Percentiles rank a stretch among this genome's conserved stretches.
Conservation (phyloP, 2,888 invertebrate genomes). For the Listrodromus nycthemerus region DNA sequence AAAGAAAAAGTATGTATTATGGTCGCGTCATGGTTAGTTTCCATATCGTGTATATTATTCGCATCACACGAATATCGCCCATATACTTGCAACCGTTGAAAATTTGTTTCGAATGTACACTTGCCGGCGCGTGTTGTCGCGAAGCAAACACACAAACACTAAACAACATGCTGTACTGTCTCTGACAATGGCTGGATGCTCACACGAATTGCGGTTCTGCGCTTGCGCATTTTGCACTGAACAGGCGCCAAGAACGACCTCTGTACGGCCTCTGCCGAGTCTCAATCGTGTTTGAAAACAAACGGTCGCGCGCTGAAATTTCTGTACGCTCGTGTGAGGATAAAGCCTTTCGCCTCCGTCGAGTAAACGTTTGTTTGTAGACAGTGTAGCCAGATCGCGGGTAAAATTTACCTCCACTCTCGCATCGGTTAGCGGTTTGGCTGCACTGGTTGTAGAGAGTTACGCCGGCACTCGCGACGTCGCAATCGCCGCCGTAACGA, state of each 20-base stretch:
- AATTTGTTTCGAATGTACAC: conserved; percentile 4
- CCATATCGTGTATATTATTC: conserved; percentile 45
- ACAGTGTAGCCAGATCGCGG: no score
- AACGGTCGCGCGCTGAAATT: background rate
- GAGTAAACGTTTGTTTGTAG: conserved; percentile 26
- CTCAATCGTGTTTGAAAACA: background rate
- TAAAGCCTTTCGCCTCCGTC: conserved; percentile 34
- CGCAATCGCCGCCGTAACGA: conserved; percentile 76
- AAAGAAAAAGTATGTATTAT: conserved; percentile 25
- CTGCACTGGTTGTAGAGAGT: conserved; percentile 38
- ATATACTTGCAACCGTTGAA: conserved; percentile 1
- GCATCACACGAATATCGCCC: conserved; percentile 1
- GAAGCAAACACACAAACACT: conserved; percentile 7
- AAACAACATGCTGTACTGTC: conserved; percentile 14
- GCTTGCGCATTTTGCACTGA: background rate
- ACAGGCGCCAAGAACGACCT: background rate
- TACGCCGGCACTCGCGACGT: conserved; percentile 76
- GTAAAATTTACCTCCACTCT: no score
- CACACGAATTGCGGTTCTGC: background rate
- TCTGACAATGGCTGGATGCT: conserved; percentile 2
- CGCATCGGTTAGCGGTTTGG: no score
- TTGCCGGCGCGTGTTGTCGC: background rate
- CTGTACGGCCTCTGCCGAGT: background rate
- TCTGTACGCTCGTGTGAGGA: background rate
- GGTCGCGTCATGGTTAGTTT: conserved; percentile 36